Conservation (phyloP, 2,797 vertebrate genomes). For the Pangasius djambal region DNA sequence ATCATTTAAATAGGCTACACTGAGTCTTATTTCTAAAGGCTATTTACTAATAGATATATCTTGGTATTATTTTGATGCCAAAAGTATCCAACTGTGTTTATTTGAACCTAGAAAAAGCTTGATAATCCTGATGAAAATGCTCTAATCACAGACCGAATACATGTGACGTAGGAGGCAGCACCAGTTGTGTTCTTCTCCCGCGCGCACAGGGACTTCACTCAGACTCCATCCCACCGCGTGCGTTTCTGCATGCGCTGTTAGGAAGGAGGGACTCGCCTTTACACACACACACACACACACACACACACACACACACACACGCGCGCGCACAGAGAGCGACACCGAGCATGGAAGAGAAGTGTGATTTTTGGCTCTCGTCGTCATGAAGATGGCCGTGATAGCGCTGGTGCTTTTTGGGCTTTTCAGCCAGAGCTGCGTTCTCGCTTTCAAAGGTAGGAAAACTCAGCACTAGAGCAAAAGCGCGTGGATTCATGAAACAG, state of each 20-base stretch:
- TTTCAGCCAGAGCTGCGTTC: constrained; percentile 28
- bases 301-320: not conserved
- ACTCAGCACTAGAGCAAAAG: not conserved
- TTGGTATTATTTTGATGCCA: not conserved
- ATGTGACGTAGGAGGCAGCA: constrained; percentile 5
- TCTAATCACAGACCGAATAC: not conserved
- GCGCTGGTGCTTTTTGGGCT: constrained; percentile 15
- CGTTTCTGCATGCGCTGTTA: constrained; percentile 19
- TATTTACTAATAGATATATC: not conserved
- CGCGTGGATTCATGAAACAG: not conserved
- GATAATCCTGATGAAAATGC: not conserved
- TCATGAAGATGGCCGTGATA: constrained; percentile 29
- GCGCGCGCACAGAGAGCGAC: not conserved
- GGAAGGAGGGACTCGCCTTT: constrained; percentile 24
- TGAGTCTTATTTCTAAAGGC: too few species aligned
- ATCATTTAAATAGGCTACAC: not conserved
- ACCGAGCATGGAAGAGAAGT: constrained; percentile 35
- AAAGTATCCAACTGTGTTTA: not conserved
- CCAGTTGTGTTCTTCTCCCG: not conserved
- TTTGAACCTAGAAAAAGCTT: not conserved
- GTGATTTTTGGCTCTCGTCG: constrained; percentile 29
- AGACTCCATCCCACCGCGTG: constrained; percentile 20
- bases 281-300: not conserved
- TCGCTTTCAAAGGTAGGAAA: constrained; percentile 29
- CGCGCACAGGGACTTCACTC: constrained; percentile 9